Percentiles rank a stretch among this genome's conserved stretches.
Evolutionary conservation across 2,113 vertebrate species (phyloP).

Genomic region (Platysteira castanea): DNA sequence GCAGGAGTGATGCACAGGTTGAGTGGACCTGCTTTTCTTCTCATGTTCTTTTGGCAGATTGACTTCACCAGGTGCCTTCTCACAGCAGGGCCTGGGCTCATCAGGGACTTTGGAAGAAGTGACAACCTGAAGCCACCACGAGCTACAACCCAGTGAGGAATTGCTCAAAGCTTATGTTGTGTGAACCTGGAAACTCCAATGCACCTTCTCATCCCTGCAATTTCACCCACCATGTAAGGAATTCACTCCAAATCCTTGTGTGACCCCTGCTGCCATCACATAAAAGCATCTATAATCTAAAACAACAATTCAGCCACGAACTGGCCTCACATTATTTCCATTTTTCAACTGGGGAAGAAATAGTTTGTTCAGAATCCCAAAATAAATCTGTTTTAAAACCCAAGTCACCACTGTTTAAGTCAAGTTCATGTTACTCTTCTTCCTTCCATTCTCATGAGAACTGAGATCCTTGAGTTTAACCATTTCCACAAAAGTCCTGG

Average conservation of each 20-base stretch:
- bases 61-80: neutral
- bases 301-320: neutral
- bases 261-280: neutral
- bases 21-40: neutral
- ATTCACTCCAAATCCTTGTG: neutral
- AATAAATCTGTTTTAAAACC: neutral
- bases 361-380: neutral
- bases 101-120: neutral
- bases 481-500: neutral
- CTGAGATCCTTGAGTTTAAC: neutral
- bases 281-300: neutral
- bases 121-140: neutral
- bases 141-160: neutral
- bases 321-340: neutral
- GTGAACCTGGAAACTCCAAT: neutral
- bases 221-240: fast-evolving
- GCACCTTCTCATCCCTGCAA: neutral
- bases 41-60: neutral
- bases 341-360: neutral
- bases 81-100: neutral
- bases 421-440: neutral
- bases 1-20: neutral
- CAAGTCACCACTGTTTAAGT: neutral
- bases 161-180: neutral
- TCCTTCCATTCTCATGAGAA: neutral